Evolutionary conservation across 1,140 invertebrate genomes (phyloP).

Genomic region (Wiebesia pumilae): DNA sequence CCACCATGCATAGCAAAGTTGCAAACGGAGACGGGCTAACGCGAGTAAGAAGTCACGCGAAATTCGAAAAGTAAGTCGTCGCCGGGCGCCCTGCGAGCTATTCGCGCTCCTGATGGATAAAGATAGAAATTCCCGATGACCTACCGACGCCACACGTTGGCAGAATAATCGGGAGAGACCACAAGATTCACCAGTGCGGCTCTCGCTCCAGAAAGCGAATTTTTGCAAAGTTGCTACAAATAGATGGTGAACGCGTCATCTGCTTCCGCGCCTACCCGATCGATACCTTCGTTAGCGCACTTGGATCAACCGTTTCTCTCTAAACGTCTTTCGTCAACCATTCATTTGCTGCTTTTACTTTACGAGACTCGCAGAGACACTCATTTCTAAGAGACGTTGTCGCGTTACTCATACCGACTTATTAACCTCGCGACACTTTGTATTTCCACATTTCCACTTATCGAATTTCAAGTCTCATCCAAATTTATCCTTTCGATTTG

Average conservation of each 20-base stretch:
- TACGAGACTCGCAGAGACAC: no score
- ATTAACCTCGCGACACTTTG: no score
- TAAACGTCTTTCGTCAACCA: no score
- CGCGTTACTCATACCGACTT: no score
- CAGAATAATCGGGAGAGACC: not conserved
- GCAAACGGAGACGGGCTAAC: no score
- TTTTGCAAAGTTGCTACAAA: slow-evolving; percentile 9
- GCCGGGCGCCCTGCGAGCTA: slow-evolving; percentile 4
- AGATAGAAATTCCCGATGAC: slow-evolving; percentile 54
- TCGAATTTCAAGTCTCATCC: no score
- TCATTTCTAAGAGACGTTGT: no score
- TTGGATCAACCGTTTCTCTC: not conserved
- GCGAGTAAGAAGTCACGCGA: no score
- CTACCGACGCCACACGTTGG: slow-evolving; percentile 9
- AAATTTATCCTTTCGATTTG: no score
- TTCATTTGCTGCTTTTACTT: no score
- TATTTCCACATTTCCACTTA: no score
- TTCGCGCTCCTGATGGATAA: slow-evolving; percentile 44
- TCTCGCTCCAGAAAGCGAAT: slow-evolving; percentile 34
- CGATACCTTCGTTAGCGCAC: not conserved
- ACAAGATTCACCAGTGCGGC: not conserved
- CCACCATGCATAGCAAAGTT: no score
- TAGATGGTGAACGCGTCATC: not conserved
- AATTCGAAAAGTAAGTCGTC: not conserved
- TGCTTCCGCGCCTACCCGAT: not conserved